Evolutionary conservation across 2,797 vertebrate species (phyloP).

Genomic region (Falco concolor): DNA sequence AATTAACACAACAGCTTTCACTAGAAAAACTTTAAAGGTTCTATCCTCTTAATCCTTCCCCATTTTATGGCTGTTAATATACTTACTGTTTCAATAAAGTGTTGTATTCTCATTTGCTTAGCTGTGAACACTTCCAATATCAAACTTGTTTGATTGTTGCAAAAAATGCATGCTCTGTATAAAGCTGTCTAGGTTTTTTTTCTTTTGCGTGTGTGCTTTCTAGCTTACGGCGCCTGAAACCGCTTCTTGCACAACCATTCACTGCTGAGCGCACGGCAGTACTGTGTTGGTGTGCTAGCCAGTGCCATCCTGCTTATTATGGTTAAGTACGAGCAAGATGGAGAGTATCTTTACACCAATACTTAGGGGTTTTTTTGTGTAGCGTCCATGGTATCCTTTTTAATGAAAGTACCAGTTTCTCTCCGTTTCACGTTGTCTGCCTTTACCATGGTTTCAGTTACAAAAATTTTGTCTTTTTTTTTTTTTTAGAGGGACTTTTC

Average conservation of each 20-base stretch:
- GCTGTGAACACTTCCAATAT: conserved; percentile 17
- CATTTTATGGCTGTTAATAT: conserved; percentile 47
- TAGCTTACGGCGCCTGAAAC: not conserved
- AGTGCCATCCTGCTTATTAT: conserved; percentile 5
- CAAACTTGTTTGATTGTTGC: not conserved
- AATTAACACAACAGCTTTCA: conserved; percentile 63
- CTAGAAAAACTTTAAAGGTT: conserved; percentile 44
- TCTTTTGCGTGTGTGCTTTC: conserved; percentile 1
- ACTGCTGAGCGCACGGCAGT: conserved; percentile 26
- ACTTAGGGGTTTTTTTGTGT: not conserved
- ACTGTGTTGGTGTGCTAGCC: not conserved
- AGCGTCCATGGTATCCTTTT: not conserved
- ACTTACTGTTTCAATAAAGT: conserved; percentile 16
- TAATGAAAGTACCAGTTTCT: not conserved
- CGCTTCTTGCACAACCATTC: not conserved
- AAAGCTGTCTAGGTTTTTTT: conserved; percentile 17
- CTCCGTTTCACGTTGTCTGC: not conserved
- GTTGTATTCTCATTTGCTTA: conserved; percentile 49
- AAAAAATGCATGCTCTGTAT: conserved; percentile 46
- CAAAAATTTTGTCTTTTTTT: not conserved
- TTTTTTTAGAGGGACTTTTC: not conserved
- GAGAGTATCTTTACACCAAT: not conserved
- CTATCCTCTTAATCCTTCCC: conserved; percentile 23
- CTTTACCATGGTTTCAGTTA: not conserved
- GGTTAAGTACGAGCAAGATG: not conserved